These are phyloP conservation scores for Drosophila carrolli DNA, from an alignment of 1,140 invertebrate species.

Conservation along the genomic window DNA sequence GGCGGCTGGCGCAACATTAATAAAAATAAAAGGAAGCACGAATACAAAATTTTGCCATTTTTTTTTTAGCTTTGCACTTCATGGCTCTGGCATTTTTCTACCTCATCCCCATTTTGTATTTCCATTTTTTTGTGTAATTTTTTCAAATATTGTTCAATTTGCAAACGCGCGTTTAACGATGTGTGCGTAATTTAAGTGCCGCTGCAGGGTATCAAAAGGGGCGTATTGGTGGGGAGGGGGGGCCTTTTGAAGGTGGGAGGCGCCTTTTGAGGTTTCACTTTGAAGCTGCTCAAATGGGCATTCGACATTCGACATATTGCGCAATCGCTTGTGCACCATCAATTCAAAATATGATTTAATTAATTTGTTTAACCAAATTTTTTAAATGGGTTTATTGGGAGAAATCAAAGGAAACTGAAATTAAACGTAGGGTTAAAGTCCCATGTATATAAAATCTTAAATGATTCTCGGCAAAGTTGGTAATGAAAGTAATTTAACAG, in stretches of 20 bases:
- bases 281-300: slow-evolving; percentile 56
- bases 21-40: slow-evolving; percentile 53
- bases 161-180: slow-evolving; percentile 81
- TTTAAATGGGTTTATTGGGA: slow-evolving; percentile 57
- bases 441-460: no score
- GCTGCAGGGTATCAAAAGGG: slow-evolving; percentile 32
- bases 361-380: slow-evolving; percentile 60
- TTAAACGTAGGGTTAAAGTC: no score
- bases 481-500: no score
- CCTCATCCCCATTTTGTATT: background rate
- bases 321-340: slow-evolving; percentile 67
- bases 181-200: slow-evolving; percentile 84
- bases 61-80: slow-evolving; percentile 23
- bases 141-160: slow-evolving; percentile 84
- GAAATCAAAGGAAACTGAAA: background rate
- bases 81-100: slow-evolving; percentile 14
- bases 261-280: slow-evolving; percentile 72
- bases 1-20: slow-evolving; percentile 76
- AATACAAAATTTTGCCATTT: slow-evolving; percentile 39
- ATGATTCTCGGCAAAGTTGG: no score
- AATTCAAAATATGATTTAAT: slow-evolving; percentile 78
- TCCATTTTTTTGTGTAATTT: slow-evolving; percentile 67
- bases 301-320: slow-evolving; percentile 38
- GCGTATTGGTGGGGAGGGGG: slow-evolving; percentile 3
- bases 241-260: background rate